Evolutionary conservation across 1,140 invertebrate species (phyloP), one percentile per base, ranked within the genome.

Genomic region (Hylyphantes graminicola): DNA sequence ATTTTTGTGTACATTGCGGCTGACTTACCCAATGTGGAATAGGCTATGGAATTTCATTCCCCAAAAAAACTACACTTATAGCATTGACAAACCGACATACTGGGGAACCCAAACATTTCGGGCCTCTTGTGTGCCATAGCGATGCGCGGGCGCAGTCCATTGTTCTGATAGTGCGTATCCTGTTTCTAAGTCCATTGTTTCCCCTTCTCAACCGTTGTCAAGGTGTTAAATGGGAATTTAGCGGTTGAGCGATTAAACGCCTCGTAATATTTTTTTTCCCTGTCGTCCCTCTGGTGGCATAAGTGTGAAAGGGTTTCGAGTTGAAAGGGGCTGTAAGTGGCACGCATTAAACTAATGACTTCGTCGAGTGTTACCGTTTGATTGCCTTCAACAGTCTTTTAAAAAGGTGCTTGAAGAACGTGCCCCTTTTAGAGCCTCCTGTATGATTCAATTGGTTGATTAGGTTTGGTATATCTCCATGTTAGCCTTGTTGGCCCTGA

Each of bases 201-300:
- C 11, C 35, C 67, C 67, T 19, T 70, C 53, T 51, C 77, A 68
- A 80, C 65, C 77, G 77, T 80, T 80, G 77, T 48, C 77, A 80
- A 59, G 77, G 77, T 70, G 77, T 61, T 80, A 80, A 80, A 70
- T 80, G 63, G 77, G 35, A 80, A 80, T 80, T 80, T 80, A 70
- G 64, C 77, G 77, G 57, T 80, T 55, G 53, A 61, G 10, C 51
- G 77, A 19, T 74, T 74, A 59, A 74, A 74, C 54, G 59, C 59
- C 72, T 35, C 51, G n/a, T 74, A 35, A 35, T 35, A 2, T 35
- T 35, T 35, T 35, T 5, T 70, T n/a, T 70, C 15, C 51, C 50
- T 7, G 51, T 13, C 68, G 9, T 7, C 35, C 54, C 68, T 70
- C 68, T 51, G 19, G 15, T 70, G 50, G 68, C 15, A 53, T 48